Conservation (phyloP, 1,140 invertebrate species). For the Drosophila parabipectinata region DNA sequence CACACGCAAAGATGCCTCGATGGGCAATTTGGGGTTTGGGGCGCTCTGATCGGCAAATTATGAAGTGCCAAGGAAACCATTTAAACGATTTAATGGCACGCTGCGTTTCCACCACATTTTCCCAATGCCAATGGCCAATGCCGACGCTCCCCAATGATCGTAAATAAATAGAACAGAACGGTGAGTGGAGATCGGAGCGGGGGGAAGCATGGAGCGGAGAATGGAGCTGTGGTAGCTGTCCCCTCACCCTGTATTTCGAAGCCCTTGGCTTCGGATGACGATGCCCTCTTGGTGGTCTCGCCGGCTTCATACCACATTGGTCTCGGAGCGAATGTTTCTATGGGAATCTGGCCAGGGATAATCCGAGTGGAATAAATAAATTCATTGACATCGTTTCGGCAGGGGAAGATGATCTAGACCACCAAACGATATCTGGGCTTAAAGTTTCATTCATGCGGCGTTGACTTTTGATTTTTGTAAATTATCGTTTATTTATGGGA, state of each 20-base stretch:
- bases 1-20: slow-evolving; percentile 62
- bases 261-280: slow-evolving; percentile 22
- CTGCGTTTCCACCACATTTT: slow-evolving; percentile 49
- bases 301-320: slow-evolving; percentile 25
- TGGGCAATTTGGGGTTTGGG: slow-evolving; percentile 68
- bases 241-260: not conserved
- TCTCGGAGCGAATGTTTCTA: slow-evolving; percentile 13
- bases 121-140: slow-evolving; percentile 15
- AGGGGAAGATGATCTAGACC: slow-evolving; percentile 8
- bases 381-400: slow-evolving; percentile 22
- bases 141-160: slow-evolving; percentile 51
- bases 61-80: slow-evolving; percentile 80
- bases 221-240: slow-evolving; percentile 12
- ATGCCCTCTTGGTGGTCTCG: slow-evolving; percentile 59
- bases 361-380: slow-evolving; percentile 21
- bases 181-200: not conserved
- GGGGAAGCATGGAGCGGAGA: not conserved
- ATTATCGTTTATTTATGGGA: slow-evolving; percentile 19
- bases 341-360: slow-evolving; percentile 13
- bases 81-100: slow-evolving; percentile 80
- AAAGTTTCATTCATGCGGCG: slow-evolving; percentile 13
- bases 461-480: slow-evolving; percentile 2
- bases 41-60: slow-evolving; percentile 80
- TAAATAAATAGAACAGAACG: slow-evolving; percentile 69
- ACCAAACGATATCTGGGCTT: slow-evolving; percentile 17